Evolutionary conservation across 2,113 vertebrate species (phyloP).

Genomic region (Sisor rabdophorus): DNA sequence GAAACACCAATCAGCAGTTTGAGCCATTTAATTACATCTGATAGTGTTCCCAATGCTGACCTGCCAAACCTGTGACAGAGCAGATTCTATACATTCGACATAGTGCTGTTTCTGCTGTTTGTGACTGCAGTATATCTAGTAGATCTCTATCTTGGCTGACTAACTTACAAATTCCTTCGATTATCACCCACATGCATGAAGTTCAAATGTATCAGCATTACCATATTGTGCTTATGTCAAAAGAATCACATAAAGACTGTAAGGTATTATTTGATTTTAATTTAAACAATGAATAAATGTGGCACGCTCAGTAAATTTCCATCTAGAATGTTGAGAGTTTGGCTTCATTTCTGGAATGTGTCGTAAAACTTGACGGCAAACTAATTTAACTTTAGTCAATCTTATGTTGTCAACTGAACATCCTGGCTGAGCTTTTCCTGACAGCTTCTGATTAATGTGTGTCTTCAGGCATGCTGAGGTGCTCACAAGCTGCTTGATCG

Average conservation of each 20-base stretch:
- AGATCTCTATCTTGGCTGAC: background rate
- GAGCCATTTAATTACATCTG: background rate
- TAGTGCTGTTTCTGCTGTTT: background rate
- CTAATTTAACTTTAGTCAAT: slow-evolving; percentile 46
- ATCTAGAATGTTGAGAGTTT: background rate
- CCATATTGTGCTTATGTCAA: background rate
- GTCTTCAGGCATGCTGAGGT: slow-evolving; percentile 40
- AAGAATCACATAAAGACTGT: background rate
- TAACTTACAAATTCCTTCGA: background rate
- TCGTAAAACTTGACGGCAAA: slow-evolving; percentile 35
- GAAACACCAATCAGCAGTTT: background rate
- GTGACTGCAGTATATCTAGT: no score
- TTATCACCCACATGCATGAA: background rate
- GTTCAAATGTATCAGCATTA: background rate
- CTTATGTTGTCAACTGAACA: slow-evolving; percentile 34
- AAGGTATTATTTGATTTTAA: background rate
- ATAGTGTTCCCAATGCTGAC: background rate
- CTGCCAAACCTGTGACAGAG: background rate
- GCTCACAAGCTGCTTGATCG: slow-evolving; percentile 32
- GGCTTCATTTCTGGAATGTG: slow-evolving; percentile 24
- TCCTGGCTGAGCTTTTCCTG: slow-evolving; percentile 19
- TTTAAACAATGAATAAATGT: background rate
- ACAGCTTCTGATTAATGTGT: slow-evolving; percentile 45
- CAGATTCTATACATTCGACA: no score
- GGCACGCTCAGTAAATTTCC: background rate